phyloP scores from a whole-genome alignment of 2,888 invertebrate genomes.

The Drosophila nr. perissopoda region DNA sequence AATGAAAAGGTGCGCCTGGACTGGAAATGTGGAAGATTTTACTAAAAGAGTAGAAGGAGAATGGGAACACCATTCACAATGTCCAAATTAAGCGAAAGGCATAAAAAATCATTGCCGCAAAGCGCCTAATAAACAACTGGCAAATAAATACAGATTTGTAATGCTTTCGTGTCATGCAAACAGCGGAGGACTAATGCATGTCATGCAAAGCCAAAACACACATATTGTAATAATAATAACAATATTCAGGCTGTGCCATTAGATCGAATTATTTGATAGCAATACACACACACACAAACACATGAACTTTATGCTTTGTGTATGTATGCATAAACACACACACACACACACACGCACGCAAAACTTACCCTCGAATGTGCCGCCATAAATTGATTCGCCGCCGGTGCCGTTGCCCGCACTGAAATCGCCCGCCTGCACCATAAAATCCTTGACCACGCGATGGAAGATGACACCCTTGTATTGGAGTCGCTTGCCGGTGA shows the following conservation, averaged over 20 bases:
- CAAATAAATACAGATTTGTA: conserved; percentile 1
- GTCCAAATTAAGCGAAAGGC: not conserved
- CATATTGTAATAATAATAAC: not conserved
- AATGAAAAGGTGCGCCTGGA: too few relatives aligned
- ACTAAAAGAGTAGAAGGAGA: not conserved
- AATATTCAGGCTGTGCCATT: not conserved
- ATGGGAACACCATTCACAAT: not conserved
- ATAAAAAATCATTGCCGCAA: not conserved
- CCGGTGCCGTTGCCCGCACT: conserved; percentile 98
- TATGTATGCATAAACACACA: conserved; percentile 15
- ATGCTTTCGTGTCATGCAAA: conserved; percentile 8
- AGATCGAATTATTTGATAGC: conserved; percentile 14
- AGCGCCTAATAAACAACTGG: not conserved
- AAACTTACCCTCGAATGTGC: conserved; percentile 94
- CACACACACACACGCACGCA: conserved; percentile 6
- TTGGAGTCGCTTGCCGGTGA: conserved; percentile 93
- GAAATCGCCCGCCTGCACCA: conserved; percentile 97
- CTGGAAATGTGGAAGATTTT: not conserved
- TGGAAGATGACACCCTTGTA: conserved; percentile 97
- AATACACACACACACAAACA: not conserved
- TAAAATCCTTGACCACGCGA: conserved; percentile 98
- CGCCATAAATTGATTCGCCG: conserved; percentile 99
- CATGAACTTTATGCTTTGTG: not conserved
- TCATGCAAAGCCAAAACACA: not conserved
- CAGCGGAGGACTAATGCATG: not conserved